phyloP scores from a whole-genome alignment of 2,888 invertebrate genomes.

The Crepidodera aurea region DNA sequence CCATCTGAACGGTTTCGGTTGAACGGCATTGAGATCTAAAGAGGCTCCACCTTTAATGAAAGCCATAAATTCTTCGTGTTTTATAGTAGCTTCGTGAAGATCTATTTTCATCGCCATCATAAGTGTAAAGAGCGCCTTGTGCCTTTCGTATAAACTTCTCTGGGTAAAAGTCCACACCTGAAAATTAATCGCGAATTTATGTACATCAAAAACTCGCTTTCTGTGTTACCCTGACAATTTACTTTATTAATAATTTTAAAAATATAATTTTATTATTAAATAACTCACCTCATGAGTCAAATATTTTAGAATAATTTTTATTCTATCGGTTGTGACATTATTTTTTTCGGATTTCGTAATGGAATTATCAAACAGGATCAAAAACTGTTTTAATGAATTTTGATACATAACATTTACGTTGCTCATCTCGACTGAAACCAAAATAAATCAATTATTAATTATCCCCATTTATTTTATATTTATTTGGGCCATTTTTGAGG shows the following conservation, averaged over 20 bases:
- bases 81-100: slow-evolving; percentile 80
- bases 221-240: too few species aligned
- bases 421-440: slow-evolving; percentile 84
- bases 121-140: slow-evolving; percentile 91
- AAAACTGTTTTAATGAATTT: slow-evolving; percentile 92
- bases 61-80: slow-evolving; percentile 91
- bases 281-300: slow-evolving; percentile 77
- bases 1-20: slow-evolving; percentile 93
- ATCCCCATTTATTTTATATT: background rate
- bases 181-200: slow-evolving; percentile 18
- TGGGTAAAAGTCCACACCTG: slow-evolving; percentile 89
- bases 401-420: slow-evolving; percentile 97
- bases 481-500: too few species aligned
- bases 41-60: slow-evolving; percentile 98
- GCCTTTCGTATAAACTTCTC: slow-evolving; percentile 90
- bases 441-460: background rate
- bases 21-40: slow-evolving; percentile 89
- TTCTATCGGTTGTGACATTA: slow-evolving; percentile 83
- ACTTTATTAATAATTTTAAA: too few species aligned
- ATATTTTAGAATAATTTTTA: slow-evolving; percentile 86
- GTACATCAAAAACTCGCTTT: too few species aligned
- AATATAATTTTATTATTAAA: background rate
- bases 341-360: slow-evolving; percentile 91
- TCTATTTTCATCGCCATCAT: slow-evolving; percentile 97
- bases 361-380: slow-evolving; percentile 91